A percentile compares a stretch with the other conserved stretches of the same genome.
These are phyloP conservation scores for Limnephilus auricula DNA, from an alignment of 2,888 invertebrate species.

Conservation along the genomic window DNA sequence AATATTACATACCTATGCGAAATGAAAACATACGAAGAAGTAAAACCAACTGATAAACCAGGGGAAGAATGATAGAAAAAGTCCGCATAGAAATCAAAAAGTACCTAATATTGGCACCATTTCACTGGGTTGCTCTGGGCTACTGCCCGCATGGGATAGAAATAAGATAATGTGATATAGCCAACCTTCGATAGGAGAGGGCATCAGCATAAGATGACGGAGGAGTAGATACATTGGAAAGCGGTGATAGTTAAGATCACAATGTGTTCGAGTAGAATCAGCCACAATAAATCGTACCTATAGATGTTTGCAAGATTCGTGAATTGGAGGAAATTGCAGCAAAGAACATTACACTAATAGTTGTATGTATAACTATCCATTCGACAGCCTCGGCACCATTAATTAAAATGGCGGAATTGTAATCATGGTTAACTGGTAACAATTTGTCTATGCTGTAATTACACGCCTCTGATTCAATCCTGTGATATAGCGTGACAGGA, in stretches of 20 bases:
- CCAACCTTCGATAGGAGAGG: not conserved
- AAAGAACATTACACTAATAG: not conserved
- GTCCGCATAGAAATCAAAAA: no score
- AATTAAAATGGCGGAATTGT: not conserved
- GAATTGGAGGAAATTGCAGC: not conserved
- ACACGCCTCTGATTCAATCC: slow-evolving; percentile 23
- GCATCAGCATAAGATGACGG: not conserved
- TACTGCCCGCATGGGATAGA: not conserved
- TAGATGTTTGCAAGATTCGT: not conserved
- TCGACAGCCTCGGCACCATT: not conserved
- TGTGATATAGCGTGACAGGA: slow-evolving; percentile 12
- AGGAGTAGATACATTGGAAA: not conserved
- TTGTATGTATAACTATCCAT: not conserved
- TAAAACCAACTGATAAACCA: not conserved
- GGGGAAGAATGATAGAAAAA: not conserved
- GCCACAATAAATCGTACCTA: not conserved
- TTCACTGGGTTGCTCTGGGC: not conserved
- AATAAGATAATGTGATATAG: not conserved
- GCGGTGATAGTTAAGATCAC: no score
- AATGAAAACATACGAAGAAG: not conserved
- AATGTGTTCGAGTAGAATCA: not conserved
- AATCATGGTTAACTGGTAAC: not conserved
- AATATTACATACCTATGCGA: not conserved
- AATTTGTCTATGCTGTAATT: not conserved
- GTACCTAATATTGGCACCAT: no score